Evolutionary conservation across 2,888 invertebrate genomes (phyloP), one percentile per base, ranked within the genome.

Genomic region (Helleia helle): DNA sequence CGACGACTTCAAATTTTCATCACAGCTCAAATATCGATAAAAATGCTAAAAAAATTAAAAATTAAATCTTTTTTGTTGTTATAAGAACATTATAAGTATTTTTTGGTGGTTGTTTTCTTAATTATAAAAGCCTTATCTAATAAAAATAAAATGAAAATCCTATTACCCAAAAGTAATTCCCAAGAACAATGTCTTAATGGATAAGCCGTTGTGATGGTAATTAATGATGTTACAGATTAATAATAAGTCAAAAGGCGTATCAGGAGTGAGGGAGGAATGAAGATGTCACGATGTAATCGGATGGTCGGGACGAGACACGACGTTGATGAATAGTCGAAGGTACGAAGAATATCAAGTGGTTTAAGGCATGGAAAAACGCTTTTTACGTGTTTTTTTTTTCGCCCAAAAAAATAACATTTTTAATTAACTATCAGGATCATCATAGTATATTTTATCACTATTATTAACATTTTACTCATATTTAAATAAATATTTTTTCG

Each of bases 201-300:
- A 63, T 65, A 66, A 68, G 56, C 56, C 46, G 49, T 50, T 54
- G 47, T 65, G 72, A 71, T 69, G 62, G 66, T 73, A 79, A 77
- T 79, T 75, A 75, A 80, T 79, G 76, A 76, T 67, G 58, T 55
- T 48, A 50, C 56, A 66, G 70, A 76, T 75, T 73, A 73, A 75
- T 74, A 71, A 65, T 59, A 59, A 71, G 73, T 75, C 76, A 79
- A 74, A 76, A 73, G 71, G 68, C 77, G 71, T 67, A 71, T 74
- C 72, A 77, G 75, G 72, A 76, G 76, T 72, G 71, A 72, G 54
- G 44, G 48, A 57, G 62, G 68, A 71, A 77, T 76, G 74, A 74
- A 71, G 70, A 76, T 73, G 80, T 80, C 80, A 71, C 74, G 71
- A 55, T 48, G 72, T 77, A 77, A 80, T 80, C 80, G 73, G 74